Evolutionary conservation across 2,797 vertebrate species (phyloP).

Genomic region (Sparidentex hasta): DNA sequence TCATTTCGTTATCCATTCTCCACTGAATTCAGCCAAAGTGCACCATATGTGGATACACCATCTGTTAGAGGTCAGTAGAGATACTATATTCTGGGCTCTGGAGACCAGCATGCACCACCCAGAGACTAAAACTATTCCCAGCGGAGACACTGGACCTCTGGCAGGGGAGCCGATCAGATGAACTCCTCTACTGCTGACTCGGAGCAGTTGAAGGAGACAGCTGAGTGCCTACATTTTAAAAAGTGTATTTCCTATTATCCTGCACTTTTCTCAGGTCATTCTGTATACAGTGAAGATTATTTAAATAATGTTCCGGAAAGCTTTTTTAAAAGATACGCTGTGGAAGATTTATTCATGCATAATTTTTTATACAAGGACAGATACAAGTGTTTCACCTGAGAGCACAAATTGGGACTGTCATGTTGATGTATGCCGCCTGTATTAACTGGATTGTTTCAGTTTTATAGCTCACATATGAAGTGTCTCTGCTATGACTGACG

Average conservation of each 20-base stretch:
- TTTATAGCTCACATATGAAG: conserved; percentile 37
- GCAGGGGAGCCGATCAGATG: conserved; percentile 2
- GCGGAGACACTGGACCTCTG: conserved; percentile 11
- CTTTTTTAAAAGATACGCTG: not conserved
- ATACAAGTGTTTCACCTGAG: conserved; percentile 26
- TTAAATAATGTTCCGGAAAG: conserved; percentile 2
- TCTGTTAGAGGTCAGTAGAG: conserved; percentile 36
- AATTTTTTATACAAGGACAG: conserved; percentile 38
- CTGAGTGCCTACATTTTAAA: conserved; percentile 24
- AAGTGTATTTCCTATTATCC: conserved; percentile 18
- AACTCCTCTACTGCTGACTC: conserved; percentile 19
- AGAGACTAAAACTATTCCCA: conserved; percentile 38
- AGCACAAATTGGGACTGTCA: conserved; percentile 43
- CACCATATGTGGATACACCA: conserved; percentile 16
- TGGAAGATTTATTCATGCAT: conserved; percentile 21
- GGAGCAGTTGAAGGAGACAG: conserved; percentile 8
- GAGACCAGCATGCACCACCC: conserved; percentile 26
- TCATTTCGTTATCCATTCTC: conserved; percentile 18
- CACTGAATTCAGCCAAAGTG: not conserved
- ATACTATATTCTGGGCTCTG: conserved; percentile 18
- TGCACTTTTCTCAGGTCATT: conserved; percentile 10
- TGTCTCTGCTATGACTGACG: not conserved
- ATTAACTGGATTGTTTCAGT: conserved; percentile 36
- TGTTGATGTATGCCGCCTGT: conserved; percentile 44
- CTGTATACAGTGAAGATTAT: not conserved